Evolutionary conservation across 2,888 invertebrate species (phyloP).

Genomic region (Leucoptera coffeella): DNA sequence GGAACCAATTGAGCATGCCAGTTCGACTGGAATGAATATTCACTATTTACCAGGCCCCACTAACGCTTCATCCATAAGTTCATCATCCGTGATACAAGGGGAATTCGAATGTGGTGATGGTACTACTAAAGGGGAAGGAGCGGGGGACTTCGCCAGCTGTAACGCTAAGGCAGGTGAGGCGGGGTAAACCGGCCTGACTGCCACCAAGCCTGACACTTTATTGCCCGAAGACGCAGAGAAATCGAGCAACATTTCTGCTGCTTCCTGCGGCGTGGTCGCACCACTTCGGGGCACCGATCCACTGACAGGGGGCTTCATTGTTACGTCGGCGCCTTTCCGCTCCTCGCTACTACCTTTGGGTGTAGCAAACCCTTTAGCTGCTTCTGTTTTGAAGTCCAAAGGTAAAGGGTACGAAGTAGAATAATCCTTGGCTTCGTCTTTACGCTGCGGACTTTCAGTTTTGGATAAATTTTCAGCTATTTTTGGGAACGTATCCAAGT

Average conservation of each 20-base stretch:
- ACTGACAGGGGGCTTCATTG: constrained; percentile 41
- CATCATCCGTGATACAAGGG: constrained; percentile 82
- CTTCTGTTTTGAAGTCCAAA: constrained; percentile 39
- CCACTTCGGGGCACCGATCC: constrained; percentile 33
- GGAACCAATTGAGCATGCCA: too few relatives aligned
- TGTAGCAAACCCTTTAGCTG: constrained; percentile 36
- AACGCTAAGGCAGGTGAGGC: constrained; percentile 67
- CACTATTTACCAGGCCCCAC: constrained; percentile 74
- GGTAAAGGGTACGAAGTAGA: constrained; percentile 27
- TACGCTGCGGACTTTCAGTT: constrained; percentile 27
- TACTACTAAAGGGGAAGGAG: constrained; percentile 61
- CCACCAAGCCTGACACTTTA: constrained; percentile 45
- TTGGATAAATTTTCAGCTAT: constrained; percentile 31
- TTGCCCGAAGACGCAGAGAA: constrained; percentile 58
- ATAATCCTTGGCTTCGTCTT: constrained; percentile 35
- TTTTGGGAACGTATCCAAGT: constrained; percentile 21
- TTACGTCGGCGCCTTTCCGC: constrained; percentile 37
- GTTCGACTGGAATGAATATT: too few relatives aligned
- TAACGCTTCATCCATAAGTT: constrained; percentile 83
- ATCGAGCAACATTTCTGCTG: constrained; percentile 60
- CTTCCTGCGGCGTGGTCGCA: constrained; percentile 51
- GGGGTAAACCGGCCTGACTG: constrained; percentile 52
- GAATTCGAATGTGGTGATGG: constrained; percentile 67
- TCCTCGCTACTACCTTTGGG: constrained; percentile 40
- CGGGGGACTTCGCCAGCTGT: constrained; percentile 72